Evolutionary conservation across 2,797 vertebrate species (phyloP).

Genomic region (Melanogrammus aeglefinus): DNA sequence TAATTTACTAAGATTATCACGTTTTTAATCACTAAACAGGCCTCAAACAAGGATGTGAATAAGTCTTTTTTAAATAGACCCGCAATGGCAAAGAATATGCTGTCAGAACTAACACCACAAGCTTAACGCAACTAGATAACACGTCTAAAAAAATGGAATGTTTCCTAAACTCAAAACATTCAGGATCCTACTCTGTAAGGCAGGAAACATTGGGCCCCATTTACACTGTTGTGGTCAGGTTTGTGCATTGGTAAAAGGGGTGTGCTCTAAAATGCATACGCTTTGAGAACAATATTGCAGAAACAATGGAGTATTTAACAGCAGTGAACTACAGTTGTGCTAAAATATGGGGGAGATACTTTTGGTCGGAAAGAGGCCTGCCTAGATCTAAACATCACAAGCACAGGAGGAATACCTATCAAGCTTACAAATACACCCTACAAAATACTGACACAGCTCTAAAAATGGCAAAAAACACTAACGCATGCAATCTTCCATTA

Average conservation of each 20-base stretch:
- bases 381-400: conserved; percentile 8
- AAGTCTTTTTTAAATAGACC: conserved; percentile 64
- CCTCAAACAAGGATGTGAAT: conserved; percentile 58
- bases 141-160: conserved; percentile 51
- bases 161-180: conserved; percentile 47
- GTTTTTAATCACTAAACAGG: conserved; percentile 65
- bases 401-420: conserved; percentile 6
- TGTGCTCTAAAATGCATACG: neutral
- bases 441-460: neutral
- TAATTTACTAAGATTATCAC: conserved; percentile 75
- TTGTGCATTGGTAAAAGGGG: conserved; percentile 4
- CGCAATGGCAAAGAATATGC: conserved; percentile 40
- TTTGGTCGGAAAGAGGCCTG: neutral
- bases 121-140: conserved; percentile 52
- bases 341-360: neutral
- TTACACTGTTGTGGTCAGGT: conserved; percentile 22
- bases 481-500: conserved; percentile 22
- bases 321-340: neutral
- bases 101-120: conserved; percentile 51
- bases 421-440: conserved; percentile 14
- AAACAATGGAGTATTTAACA: neutral
- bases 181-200: conserved; percentile 44
- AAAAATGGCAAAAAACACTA: conserved; percentile 16
- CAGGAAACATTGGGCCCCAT: conserved; percentile 32
- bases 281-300: neutral